Evolutionary conservation across 2,888 invertebrate species (phyloP).

Genomic region (Cosmia pyralina): DNA sequence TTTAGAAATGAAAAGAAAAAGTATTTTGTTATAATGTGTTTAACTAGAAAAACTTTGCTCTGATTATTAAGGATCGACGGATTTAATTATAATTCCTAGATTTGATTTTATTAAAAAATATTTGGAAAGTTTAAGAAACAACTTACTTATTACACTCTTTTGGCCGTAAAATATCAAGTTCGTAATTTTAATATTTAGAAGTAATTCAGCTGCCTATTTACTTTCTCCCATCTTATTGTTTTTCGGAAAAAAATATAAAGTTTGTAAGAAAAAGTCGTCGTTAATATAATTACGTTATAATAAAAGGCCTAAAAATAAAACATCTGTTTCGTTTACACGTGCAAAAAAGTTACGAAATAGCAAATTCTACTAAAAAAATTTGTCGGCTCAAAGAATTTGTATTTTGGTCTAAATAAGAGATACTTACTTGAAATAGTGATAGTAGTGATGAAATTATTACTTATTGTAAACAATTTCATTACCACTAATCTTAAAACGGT

Average conservation of each 20-base stretch:
- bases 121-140: too few relatives aligned
- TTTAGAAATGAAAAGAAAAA: background rate
- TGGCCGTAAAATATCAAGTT: too few relatives aligned
- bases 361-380: constrained; percentile 14
- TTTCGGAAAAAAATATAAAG: too few relatives aligned
- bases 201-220: too few relatives aligned
- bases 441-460: too few relatives aligned
- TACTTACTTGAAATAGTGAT: too few relatives aligned
- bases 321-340: constrained; percentile 16
- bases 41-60: constrained; percentile 4
- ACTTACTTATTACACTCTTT: too few relatives aligned
- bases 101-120: too few relatives aligned
- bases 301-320: background rate
- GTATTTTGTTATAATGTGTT: background rate
- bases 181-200: background rate
- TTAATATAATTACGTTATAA: background rate
- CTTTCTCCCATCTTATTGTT: too few relatives aligned
- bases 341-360: constrained; percentile 1
- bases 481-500: too few relatives aligned
- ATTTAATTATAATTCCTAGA: background rate
- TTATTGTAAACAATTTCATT: too few relatives aligned
- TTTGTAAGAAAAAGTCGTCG: too few relatives aligned
- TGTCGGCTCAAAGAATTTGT: background rate
- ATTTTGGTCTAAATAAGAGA: background rate
- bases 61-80: constrained; percentile 3